Evolutionary conservation across 2,888 invertebrate genomes (phyloP).

Genomic region (Atrina japonica): DNA sequence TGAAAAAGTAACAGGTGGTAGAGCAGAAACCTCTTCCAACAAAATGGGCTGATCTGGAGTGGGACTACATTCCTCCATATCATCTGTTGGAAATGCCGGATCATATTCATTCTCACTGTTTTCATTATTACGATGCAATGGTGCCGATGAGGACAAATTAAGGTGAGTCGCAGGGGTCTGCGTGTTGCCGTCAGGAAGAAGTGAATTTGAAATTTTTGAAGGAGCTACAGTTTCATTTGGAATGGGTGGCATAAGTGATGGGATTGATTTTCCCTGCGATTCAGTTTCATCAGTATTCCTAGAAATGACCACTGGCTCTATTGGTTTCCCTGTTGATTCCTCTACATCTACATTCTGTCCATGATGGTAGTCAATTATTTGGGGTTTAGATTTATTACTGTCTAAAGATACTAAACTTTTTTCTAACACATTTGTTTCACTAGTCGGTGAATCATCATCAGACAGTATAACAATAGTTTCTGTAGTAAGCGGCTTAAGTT

Average conservation of each 20-base stretch:
- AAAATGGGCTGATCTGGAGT: constrained; percentile 46
- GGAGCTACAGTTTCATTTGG: not conserved
- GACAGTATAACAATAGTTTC: constrained; percentile 19
- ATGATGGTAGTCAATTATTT: too few species aligned
- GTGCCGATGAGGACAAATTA: not conserved
- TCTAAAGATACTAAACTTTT: constrained; percentile 13
- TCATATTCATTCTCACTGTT: constrained; percentile 50
- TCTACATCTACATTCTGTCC: too few species aligned
- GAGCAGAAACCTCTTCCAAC: constrained; percentile 27
- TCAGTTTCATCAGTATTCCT: too few species aligned
- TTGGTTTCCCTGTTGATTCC: too few species aligned
- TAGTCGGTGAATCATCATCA: constrained; percentile 34
- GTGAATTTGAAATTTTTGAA: not conserved
- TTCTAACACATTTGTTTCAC: constrained; percentile 36
- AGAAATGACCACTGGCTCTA: too few species aligned
- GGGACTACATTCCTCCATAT: constrained; percentile 41
- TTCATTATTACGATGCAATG: too few species aligned
- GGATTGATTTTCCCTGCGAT: too few species aligned
- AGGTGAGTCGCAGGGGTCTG: constrained; percentile 8
- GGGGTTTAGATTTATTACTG: too few species aligned
- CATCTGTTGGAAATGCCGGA: constrained; percentile 55
- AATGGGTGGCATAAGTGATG: not conserved
- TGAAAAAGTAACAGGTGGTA: constrained; percentile 17
- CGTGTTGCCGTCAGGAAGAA: not conserved
- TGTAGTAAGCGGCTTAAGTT: constrained; percentile 14